A percentile compares a stretch with the other conserved stretches of the same genome.
Conservation (phyloP, 2,888 invertebrate genomes). For the Pheosia gnoma region DNA sequence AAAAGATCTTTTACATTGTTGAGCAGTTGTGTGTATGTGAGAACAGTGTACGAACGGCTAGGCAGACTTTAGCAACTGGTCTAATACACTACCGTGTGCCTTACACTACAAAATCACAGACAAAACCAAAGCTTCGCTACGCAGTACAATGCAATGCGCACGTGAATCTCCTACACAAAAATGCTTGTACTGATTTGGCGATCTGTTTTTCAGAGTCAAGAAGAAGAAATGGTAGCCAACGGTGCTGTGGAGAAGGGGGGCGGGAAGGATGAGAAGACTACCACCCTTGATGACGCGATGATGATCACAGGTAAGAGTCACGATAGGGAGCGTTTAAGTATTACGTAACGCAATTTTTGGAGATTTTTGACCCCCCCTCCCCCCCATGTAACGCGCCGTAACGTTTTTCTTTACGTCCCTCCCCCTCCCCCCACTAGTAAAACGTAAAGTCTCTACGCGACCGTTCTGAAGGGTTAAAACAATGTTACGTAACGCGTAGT, state of each 20-base stretch:
- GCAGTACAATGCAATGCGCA: background rate
- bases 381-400: no score
- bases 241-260: slow-evolving; percentile 41
- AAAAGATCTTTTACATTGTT: no score
- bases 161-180: background rate
- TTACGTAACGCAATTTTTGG: no score
- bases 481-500: no score
- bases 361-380: no score
- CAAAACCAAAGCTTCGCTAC: background rate
- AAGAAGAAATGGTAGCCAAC: slow-evolving; percentile 48
- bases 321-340: background rate
- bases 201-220: slow-evolving; percentile 21
- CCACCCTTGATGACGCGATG: slow-evolving; percentile 73
- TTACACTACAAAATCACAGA: background rate
- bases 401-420: no score
- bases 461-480: no score
- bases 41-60: no score
- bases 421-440: no score
- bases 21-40: no score
- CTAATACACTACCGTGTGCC: background rate
- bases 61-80: no score
- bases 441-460: no score
- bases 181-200: slow-evolving; percentile 1
- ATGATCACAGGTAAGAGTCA: slow-evolving; percentile 60
- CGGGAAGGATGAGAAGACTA: slow-evolving; percentile 44